Evolutionary conservation across 2,797 vertebrate species (phyloP), one percentile per base, ranked within the genome.

Genomic region (Hippopotamyrus pictus): DNA sequence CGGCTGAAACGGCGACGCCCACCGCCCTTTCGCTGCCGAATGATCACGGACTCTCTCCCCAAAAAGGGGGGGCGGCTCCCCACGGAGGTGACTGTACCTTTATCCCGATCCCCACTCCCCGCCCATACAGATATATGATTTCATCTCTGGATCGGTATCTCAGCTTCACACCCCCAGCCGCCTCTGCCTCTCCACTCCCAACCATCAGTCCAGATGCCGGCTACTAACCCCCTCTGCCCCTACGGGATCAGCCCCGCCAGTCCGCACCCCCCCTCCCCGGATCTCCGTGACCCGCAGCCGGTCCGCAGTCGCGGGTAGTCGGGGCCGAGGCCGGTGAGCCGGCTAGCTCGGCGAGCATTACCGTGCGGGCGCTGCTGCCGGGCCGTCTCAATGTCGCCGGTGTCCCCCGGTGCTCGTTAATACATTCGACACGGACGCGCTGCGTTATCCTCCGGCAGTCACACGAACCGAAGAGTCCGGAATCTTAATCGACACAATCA

Each of bases 401-500:
- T 19, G 73, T 79, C 73, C 73, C 37, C 37, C 19, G 59, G 33
- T 89, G 33, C 9, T 51, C 5, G 46, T 50, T 86, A 53, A 19
- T 22, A 25, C 88, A 41, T 89, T 59, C 57, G 57, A 59, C 57
- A 59, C 6, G 88, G 33, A 82, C 2, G 73, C 76, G 76, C 19
- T 37, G 90, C 89, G 90, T 14, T 2, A 3, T 87, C 59, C 22
- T 89, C 87, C 88, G 88, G 76, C 79, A 37, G 62, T 90, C 90
- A 89, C 69, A 91, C 46, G 91, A 89, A 89, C 91, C 89, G 89
- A 50, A n/a, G 82, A 88, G 62, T 91, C 90, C 91, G 44, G 83
- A 69, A 88, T 92, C 89, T 89, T 90, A 91, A 89, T 89, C 90
- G 87, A 90, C 90, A 92, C 89, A 76, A 88, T 87, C 93, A 91